Conservation (phyloP, 1,140 invertebrate species). For the Papilio xuthus region DNA sequence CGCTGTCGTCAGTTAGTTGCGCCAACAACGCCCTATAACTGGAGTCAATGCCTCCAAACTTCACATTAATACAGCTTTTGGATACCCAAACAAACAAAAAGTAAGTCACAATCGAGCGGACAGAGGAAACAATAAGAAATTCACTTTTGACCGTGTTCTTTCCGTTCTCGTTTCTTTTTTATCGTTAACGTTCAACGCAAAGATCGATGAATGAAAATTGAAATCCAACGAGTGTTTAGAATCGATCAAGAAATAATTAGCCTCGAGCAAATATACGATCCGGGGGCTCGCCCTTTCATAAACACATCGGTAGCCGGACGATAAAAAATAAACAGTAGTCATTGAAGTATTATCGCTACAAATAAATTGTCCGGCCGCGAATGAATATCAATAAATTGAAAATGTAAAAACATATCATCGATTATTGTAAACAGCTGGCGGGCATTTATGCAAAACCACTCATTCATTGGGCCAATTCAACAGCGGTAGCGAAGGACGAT, state of each 20-base stretch:
- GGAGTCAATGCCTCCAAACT: conserved; percentile 66
- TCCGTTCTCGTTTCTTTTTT: conserved; percentile 52
- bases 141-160: conserved; percentile 54
- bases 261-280: conserved; percentile 51
- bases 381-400: conserved; percentile 80
- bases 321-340: conserved; percentile 76
- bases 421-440: conserved; percentile 80
- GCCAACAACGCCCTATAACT: conserved; percentile 55
- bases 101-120: conserved; percentile 54
- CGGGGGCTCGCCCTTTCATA: conserved; percentile 54
- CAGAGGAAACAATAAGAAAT: conserved; percentile 64
- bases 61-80: conserved; percentile 64
- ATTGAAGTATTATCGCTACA: conserved; percentile 73
- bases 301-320: conserved; percentile 59
- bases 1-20: conserved; percentile 70
- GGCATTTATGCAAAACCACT: conserved; percentile 76
- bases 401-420: conserved; percentile 79
- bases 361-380: conserved; percentile 75
- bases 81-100: conserved; percentile 59
- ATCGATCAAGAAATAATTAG: conserved; percentile 56
- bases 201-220: conserved; percentile 18
- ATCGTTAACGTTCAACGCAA: conserved; percentile 34
- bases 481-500: conserved; percentile 69
- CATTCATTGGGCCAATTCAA: conserved; percentile 73
- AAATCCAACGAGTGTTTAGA: conserved; percentile 18